These are phyloP conservation scores for Spodoptera litura DNA, from an alignment of 1,140 invertebrate genomes.

Conservation along the genomic window DNA sequence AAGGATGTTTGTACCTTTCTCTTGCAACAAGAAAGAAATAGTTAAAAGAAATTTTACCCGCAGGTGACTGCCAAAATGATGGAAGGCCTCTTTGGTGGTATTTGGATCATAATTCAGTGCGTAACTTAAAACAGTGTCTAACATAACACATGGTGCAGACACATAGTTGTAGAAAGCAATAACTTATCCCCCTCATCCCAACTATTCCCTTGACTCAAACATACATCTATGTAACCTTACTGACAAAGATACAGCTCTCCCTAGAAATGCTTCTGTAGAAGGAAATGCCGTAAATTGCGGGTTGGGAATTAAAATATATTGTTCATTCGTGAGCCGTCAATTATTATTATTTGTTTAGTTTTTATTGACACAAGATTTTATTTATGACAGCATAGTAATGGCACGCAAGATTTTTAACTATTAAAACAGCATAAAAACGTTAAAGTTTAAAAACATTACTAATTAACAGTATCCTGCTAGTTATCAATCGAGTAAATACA, in stretches of 20 bases:
- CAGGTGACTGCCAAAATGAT: constrained; percentile 19
- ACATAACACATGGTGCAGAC: constrained; percentile 82
- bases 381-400: too few species aligned
- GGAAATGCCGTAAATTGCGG: background rate
- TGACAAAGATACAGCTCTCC: constrained; percentile 7
- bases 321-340: too few species aligned
- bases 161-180: constrained; percentile 85
- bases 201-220: constrained; percentile 83
- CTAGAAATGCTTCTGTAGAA: constrained; percentile 18
- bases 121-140: constrained; percentile 81
- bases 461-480: too few species aligned
- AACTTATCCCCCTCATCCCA: constrained; percentile 83
- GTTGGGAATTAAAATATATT: background rate
- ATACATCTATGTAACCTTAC: constrained; percentile 73
- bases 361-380: background rate
- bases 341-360: background rate
- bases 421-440: too few species aligned
- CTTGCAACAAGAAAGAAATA: background rate
- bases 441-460: too few species aligned
- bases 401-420: too few species aligned
- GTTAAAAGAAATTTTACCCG: background rate
- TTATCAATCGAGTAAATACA: too few species aligned
- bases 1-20: background rate
- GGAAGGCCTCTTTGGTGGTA: constrained; percentile 38
- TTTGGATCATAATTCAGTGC: constrained; percentile 67